Evolutionary conservation across 1,140 invertebrate genomes (phyloP).

Genomic region (Aradophagus sp.): DNA sequence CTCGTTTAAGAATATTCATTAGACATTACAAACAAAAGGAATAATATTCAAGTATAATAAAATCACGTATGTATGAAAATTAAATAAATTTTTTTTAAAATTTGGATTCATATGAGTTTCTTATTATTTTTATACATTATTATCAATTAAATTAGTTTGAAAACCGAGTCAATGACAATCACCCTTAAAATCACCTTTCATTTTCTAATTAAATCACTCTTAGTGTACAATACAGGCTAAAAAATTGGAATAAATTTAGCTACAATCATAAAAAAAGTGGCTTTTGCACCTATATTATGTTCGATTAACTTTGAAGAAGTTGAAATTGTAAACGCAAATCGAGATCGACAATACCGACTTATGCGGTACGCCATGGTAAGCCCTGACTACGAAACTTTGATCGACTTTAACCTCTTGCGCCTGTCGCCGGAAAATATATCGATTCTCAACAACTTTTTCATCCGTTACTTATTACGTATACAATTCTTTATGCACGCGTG

Average conservation of each 20-base stretch:
- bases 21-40: no score
- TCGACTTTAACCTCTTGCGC: conserved; percentile 45
- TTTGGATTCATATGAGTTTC: no score
- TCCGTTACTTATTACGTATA: conserved; percentile 12
- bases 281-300: conserved; percentile 9
- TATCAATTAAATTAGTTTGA: no score
- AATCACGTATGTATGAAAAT: no score
- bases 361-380: conserved; percentile 19
- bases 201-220: no score
- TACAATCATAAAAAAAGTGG: conserved; percentile 3
- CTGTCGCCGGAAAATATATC: conserved; percentile 45
- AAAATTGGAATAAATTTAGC: conserved; percentile 7
- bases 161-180: no score
- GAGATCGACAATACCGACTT: conserved; percentile 8
- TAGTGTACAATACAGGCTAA: no score
- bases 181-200: no score
- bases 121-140: no score
- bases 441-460: conserved; percentile 34
- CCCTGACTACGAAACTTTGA: conserved; percentile 54
- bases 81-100: no score
- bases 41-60: no score
- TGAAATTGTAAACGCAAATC: conserved; percentile 33
- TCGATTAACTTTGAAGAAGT: conserved; percentile 24
- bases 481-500: conserved; percentile 4
- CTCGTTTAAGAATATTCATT: no score